Base-by-base conservation (phyloP, 2,113 vertebrate genomes). In the Charina bottae region DNA sequence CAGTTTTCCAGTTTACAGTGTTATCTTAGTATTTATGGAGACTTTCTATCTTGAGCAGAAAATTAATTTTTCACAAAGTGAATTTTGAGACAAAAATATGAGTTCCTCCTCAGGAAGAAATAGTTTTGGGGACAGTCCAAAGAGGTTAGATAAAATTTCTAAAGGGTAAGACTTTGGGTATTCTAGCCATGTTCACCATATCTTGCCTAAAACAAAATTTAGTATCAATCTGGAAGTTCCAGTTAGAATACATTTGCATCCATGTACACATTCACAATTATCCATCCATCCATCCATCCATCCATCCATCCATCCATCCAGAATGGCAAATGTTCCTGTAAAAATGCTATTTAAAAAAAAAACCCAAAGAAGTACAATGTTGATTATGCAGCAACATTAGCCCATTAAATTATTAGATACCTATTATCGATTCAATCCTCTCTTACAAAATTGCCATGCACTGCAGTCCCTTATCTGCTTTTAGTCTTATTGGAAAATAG, bases 401-500 rank as follows among this genome's bases (percentile, higher is more conserved):
- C 17, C 37, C 89, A 89, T 89, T 89, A 85, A 93, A 93, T 91
- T 59, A 89, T 85, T 59, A 86, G 87, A 93, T 85, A 49, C 6
- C 46, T 42, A 13, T 26, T 89, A 90, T 90, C 33, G 58, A 91
- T 89, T 83, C 62, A 88, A 53, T 88, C 42, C 19, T 88, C 8
- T 60, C n/a, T 86, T 88, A 10, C 62, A 89, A 62, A 87, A 60
- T 42, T 87, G 28, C 26, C 19, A 56, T 85, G 53, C 64, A 55
- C 83, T 91, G 88, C 72, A 89, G 49, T 6, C 72, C 37, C 91
- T 84, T 89, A 94, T 7, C 83, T 26, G n/a, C 89, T 88, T 89
- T 92, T 92, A 54, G 83, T 85, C 46, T 92, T 89, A 89, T 78
- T 94, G 93, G 91, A 92, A 94, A 90, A 91, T 92, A 49, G 56